Base-by-base conservation (phyloP, 1,140 invertebrate species). In the Nasonia longicornis region DNA sequence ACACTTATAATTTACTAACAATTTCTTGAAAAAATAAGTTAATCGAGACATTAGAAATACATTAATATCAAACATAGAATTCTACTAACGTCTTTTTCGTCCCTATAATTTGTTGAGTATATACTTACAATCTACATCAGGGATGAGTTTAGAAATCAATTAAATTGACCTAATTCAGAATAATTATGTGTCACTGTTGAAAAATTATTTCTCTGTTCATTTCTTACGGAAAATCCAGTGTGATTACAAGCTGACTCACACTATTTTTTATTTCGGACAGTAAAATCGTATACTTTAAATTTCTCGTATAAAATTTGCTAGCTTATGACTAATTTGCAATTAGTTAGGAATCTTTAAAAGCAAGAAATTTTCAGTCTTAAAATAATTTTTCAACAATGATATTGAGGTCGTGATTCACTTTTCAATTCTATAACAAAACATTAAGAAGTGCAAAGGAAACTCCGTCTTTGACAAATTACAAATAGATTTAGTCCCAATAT, bases 401-500 rank as follows among this genome's bases (percentile, higher is more conserved):
- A 58, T 58, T 2, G 3, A 58, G 16, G 3, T 58, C 20, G 20
- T n/a, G 16, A 3, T 58, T 58, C 6, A 58, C 20, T 20, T 58
- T 58, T 6, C 52, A 58, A 58, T 20, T 58, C 52, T 58, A 58
- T n/a, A 58, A 20, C 16, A 58, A 58, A 48, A n/a, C 16, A 58
- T 58, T 58, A 58, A 58, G 52, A 58, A 58, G 12, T 20, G 14
- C 2, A 58, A n/a, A 58, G 14, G 4, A 52, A 58, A 7, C 52
- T 58, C 20, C 16, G 20, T n/a, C 16, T 3, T 8, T 58, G 52
- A 58, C 2, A 58, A 6, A 16, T 52, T 58, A 58, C 16, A 29
- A 31, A 48, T 22, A 26, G 22, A 69, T 22, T 58, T 71, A 79
- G 66, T 75, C 64, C 77, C 82, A 75, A 70, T 79, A 86, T 89